Conservation (phyloP, 2,888 invertebrate genomes). For the Clunio marinus region DNA sequence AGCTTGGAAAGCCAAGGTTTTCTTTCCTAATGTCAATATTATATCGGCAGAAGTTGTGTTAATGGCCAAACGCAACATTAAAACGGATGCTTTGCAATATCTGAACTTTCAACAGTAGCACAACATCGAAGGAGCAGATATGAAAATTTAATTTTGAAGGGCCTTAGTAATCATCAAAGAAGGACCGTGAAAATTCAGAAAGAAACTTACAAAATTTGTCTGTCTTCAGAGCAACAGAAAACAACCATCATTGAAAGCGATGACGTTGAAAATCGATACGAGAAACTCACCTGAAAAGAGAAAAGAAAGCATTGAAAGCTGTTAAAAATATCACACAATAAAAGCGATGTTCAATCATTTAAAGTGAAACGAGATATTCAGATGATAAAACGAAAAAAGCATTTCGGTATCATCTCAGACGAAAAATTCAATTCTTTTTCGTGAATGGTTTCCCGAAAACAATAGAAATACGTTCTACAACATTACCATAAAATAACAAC, state of each 20-base stretch:
- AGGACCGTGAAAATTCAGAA: too few relatives aligned
- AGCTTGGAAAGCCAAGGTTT: neutral
- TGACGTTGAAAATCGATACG: neutral
- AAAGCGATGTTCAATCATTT: too few relatives aligned
- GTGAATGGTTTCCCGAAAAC: neutral
- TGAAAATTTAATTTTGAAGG: too few relatives aligned
- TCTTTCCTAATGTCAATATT: too few relatives aligned
- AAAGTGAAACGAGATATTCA: neutral
- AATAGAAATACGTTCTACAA: neutral
- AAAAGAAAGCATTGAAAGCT: neutral
- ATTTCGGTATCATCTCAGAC: too few relatives aligned
- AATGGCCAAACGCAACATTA: neutral
- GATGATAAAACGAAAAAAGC: neutral
- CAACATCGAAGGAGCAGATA: too few relatives aligned
- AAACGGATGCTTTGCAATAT: neutral
- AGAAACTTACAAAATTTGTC: too few relatives aligned
- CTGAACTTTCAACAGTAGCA: neutral
- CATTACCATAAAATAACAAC: conserved; percentile 4
- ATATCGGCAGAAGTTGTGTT: neutral
- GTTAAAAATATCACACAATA: neutral
- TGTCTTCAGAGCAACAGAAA: too few relatives aligned
- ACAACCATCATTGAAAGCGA: too few relatives aligned
- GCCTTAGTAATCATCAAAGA: too few relatives aligned
- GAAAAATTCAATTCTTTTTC: neutral
- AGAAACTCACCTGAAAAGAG: conserved; percentile 18